phyloP scores from a whole-genome alignment of 2,888 invertebrate genomes.

The Aspidiotus destructor region DNA sequence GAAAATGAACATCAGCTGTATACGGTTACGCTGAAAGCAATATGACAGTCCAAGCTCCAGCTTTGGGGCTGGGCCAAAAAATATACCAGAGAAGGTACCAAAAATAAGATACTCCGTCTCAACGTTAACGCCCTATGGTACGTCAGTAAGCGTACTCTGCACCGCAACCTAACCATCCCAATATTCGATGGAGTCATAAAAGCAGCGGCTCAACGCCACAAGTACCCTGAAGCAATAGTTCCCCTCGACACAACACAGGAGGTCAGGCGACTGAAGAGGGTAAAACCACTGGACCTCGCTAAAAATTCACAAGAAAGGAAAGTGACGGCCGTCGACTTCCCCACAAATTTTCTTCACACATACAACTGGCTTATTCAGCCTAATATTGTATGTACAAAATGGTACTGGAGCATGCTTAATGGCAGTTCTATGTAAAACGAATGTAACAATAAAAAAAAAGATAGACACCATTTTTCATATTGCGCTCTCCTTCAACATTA shows the following conservation, averaged over 20 bases:
- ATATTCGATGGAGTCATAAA: constrained; percentile 12
- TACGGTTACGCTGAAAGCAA: not conserved
- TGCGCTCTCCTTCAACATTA: too few species aligned
- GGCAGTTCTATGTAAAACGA: not conserved
- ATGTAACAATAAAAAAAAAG: not conserved
- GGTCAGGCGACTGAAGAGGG: not conserved
- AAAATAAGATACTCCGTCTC: constrained; percentile 11
- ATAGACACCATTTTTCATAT: too few species aligned
- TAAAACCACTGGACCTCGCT: not conserved
- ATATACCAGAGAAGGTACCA: not conserved
- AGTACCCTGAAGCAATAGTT: not conserved
- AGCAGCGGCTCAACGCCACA: not conserved
- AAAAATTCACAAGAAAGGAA: not conserved
- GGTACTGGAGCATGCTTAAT: not conserved
- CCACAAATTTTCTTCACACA: not conserved
- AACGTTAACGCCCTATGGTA: constrained; percentile 23
- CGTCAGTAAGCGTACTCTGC: constrained; percentile 7
- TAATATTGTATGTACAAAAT: too few species aligned
- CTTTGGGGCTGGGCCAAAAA: constrained; percentile 1
- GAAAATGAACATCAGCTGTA: not conserved
- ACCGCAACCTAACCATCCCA: constrained; percentile 11
- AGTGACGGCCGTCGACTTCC: not conserved
- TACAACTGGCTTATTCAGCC: not conserved
- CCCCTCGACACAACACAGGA: not conserved
- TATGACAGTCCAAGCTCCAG: too few species aligned